phyloP scores from a whole-genome alignment of 2,888 invertebrate genomes.

The Anthoptus insignis region DNA sequence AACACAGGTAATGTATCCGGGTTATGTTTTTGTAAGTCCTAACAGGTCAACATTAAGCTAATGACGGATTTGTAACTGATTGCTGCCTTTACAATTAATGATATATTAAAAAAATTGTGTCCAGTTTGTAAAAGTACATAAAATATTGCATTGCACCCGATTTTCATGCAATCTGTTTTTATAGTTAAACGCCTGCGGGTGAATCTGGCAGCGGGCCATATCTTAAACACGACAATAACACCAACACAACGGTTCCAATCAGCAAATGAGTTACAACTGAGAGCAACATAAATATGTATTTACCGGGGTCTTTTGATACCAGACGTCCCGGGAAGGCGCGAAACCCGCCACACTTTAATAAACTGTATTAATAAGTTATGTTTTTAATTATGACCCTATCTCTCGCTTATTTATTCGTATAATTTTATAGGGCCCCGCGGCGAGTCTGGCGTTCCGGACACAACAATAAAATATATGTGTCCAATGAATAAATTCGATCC shows the following conservation, averaged over 20 bases:
- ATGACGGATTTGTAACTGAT: too few relatives aligned
- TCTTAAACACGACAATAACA: conserved; percentile 36
- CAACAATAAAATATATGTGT: conserved; percentile 79
- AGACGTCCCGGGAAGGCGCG: conserved; percentile 63
- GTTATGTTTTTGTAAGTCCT: too few relatives aligned
- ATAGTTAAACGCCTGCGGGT: conserved; percentile 3
- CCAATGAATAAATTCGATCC: conserved; percentile 82
- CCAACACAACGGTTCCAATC: conserved; percentile 34
- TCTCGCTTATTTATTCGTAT: conserved; percentile 82
- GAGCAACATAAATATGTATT: conserved; percentile 39
- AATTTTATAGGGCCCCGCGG: conserved; percentile 84
- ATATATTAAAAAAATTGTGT: too few relatives aligned
- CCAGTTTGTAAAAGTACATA: too few relatives aligned
- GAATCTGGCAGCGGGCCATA: neutral
- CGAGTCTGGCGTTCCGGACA: conserved; percentile 63
- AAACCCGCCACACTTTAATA: conserved; percentile 82
- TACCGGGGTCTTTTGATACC: conserved; percentile 39
- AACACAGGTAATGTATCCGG: too few relatives aligned
- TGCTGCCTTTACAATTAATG: too few relatives aligned
- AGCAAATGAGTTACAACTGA: conserved; percentile 36
- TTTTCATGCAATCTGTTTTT: too few relatives aligned
- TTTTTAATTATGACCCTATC: conserved; percentile 84
- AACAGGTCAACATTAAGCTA: too few relatives aligned
- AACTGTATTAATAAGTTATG: conserved; percentile 85
- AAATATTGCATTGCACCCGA: too few relatives aligned